A percentile compares a stretch with the other conserved stretches of the same genome.
Evolutionary conservation across 2,888 invertebrate genomes (phyloP).

Genomic region (Leucophenga montana): DNA sequence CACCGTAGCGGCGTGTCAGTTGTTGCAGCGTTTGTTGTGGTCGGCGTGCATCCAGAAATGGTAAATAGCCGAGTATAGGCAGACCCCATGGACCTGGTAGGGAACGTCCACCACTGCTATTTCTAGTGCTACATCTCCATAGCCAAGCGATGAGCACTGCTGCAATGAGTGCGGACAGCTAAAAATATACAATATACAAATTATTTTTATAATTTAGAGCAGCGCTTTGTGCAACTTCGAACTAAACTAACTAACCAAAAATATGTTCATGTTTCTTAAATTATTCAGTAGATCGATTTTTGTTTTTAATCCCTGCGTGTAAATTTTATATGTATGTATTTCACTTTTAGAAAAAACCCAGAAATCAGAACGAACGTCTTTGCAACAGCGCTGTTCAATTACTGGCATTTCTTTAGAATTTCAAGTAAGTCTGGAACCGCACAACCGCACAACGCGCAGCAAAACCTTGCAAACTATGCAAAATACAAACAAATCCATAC

Average conservation of each 20-base stretch:
- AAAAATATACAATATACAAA: neutral
- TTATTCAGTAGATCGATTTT: too few species aligned
- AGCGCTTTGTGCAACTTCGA: too few species aligned
- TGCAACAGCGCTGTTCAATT: constrained; percentile 49
- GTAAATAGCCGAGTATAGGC: constrained; percentile 86
- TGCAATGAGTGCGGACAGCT: neutral
- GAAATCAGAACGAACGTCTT: constrained; percentile 48
- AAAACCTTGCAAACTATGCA: constrained; percentile 25
- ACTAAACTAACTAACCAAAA: neutral
- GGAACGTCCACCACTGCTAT: constrained; percentile 4
- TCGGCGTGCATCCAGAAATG: constrained; percentile 79
- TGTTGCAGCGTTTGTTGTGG: constrained; percentile 83
- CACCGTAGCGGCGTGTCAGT: constrained; percentile 81
- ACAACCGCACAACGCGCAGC: too few species aligned
- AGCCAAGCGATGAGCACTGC: too few species aligned
- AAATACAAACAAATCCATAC: neutral
- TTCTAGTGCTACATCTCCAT: neutral
- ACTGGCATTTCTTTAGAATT: constrained; percentile 57
- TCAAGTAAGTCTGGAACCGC: constrained; percentile 47
- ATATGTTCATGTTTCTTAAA: neutral
- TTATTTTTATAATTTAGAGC: neutral
- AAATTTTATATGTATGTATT: too few species aligned
- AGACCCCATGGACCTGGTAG: constrained; percentile 85
- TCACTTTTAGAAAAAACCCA: constrained; percentile 24
- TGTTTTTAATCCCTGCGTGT: too few species aligned